Conservation (phyloP, 2,113 vertebrate species). For the Trematomus loennbergii region DNA sequence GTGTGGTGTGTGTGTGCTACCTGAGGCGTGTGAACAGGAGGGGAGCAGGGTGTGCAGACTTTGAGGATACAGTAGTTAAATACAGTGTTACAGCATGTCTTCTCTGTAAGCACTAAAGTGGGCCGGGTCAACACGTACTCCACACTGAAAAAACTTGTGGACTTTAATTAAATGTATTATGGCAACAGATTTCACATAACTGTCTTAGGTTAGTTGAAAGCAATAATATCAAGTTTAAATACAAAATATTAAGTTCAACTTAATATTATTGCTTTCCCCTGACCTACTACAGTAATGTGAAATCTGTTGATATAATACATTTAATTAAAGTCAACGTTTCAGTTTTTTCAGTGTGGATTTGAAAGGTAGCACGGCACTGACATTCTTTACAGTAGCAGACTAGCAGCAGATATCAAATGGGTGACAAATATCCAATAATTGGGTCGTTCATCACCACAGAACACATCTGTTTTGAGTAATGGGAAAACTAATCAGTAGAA, state of each 20-base stretch:
- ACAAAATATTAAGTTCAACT: too few relatives aligned
- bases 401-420: slow-evolving; percentile 76
- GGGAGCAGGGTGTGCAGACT: slow-evolving; percentile 11
- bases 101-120: slow-evolving; percentile 7
- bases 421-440: slow-evolving; percentile 82
- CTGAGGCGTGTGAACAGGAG: slow-evolving; percentile 39
- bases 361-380: slow-evolving; percentile 9
- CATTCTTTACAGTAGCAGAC: slow-evolving; percentile 48
- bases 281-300: too few relatives aligned
- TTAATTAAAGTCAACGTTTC: not conserved
- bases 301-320: not conserved
- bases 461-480: slow-evolving; percentile 84
- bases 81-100: slow-evolving; percentile 12
- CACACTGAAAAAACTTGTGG: too few relatives aligned
- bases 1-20: slow-evolving; percentile 47
- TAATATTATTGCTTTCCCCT: too few relatives aligned
- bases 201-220: too few relatives aligned
- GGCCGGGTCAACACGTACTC: too few relatives aligned
- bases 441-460: slow-evolving; percentile 80
- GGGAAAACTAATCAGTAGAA: slow-evolving; percentile 83
- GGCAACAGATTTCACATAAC: too few relatives aligned
- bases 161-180: too few relatives aligned
- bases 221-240: too few relatives aligned
- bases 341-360: not conserved
- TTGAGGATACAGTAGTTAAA: slow-evolving; percentile 18